Evolutionary conservation across 2,888 invertebrate genomes (phyloP), one percentile per base, ranked within the genome.

Genomic region (Acanthoscelides obtectus): DNA sequence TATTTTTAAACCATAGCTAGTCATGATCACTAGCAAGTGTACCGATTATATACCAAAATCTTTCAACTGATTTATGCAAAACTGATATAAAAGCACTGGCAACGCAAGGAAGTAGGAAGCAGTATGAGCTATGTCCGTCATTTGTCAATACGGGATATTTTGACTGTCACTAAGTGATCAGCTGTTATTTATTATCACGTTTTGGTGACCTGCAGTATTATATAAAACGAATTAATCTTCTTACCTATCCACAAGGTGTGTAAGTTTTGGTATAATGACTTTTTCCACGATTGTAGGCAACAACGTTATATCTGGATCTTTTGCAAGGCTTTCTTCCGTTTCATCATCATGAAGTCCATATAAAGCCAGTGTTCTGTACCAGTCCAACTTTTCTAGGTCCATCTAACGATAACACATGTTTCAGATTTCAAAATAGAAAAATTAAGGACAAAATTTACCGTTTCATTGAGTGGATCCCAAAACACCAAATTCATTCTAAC

Each of bases 281-380:
- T 95, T 96, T 83, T 96, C 95, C 69, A 98, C 88, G 69, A 97
- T 88, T 45, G 91, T 90, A 8, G 99, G 98, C 76, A 98, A 90
- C 69, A 99, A 88, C 84, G 92, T 89, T 6, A 94, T 87, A 86
- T 97, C 97, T 2, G 94, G 94, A 87, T 97, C 96, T 22, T 89
- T 89, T 20, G 90, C 86, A 45, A 95, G 86, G 0, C 86, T 83
- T 12, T 88, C 88, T 81, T 93, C 91, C 0, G 90, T 90, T 83
- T 93, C 93, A 69, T 88, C 87, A 72, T 88, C 86, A 69, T 88
- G 87, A 75, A 90, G 87, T 3, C 93, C 93, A 81, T 93, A 94
- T 68, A 91, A 83, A 76, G 94, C 88, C 70, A 94, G 86, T 0
- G 89, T 88, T 74, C 88, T 90, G 87, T 94, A 98, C 98, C 99